These are phyloP conservation scores for Anthopleura xanthogrammica DNA, from an alignment of 92 coral and sea anemone species.

Conservation along the genomic window DNA sequence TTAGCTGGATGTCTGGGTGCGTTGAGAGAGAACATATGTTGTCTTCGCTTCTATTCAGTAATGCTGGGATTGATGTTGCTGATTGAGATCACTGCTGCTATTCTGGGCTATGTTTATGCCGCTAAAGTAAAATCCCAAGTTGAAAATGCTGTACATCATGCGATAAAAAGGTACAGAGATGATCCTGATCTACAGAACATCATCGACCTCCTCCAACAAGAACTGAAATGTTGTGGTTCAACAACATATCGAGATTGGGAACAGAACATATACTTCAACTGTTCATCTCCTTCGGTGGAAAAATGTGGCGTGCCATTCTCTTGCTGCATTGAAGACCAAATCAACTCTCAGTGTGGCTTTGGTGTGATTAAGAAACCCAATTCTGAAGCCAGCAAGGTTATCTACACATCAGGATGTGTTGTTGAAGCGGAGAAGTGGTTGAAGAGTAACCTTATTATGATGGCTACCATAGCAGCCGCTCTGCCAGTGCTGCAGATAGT, in stretches of 20 bases:
- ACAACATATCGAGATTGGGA: slow-evolving; percentile 78
- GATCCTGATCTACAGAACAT: slow-evolving; percentile 84
- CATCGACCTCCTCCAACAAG: slow-evolving; percentile 76
- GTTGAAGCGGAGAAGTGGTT: slow-evolving; percentile 88
- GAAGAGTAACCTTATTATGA: slow-evolving; percentile 62
- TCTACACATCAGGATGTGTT: slow-evolving; percentile 75
- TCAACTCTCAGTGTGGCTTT: slow-evolving; percentile 90
- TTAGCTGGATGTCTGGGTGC: slow-evolving; percentile 95
- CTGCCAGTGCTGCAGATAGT: slow-evolving; percentile 67
- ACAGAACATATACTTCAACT: slow-evolving; percentile 78
- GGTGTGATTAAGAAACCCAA: slow-evolving; percentile 54
- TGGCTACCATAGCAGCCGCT: slow-evolving; percentile 72
- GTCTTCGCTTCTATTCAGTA: slow-evolving; percentile 69
- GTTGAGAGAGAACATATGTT: slow-evolving; percentile 84
- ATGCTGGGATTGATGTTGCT: slow-evolving; percentile 76
- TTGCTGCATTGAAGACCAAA: slow-evolving; percentile 79
- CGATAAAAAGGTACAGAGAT: slow-evolving; percentile 79
- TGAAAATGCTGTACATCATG: slow-evolving; percentile 64
- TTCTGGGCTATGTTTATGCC: slow-evolving; percentile 78
- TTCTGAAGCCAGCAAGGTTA: slow-evolving; percentile 45
- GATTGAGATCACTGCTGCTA: slow-evolving; percentile 71
- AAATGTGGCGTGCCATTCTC: slow-evolving; percentile 92
- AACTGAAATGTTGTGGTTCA: slow-evolving; percentile 89
- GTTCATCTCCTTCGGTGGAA: slow-evolving; percentile 78
- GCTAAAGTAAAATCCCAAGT: slow-evolving; percentile 67